phyloP scores from a whole-genome alignment of 2,888 invertebrate species.

The Therioaphis trifolii region DNA sequence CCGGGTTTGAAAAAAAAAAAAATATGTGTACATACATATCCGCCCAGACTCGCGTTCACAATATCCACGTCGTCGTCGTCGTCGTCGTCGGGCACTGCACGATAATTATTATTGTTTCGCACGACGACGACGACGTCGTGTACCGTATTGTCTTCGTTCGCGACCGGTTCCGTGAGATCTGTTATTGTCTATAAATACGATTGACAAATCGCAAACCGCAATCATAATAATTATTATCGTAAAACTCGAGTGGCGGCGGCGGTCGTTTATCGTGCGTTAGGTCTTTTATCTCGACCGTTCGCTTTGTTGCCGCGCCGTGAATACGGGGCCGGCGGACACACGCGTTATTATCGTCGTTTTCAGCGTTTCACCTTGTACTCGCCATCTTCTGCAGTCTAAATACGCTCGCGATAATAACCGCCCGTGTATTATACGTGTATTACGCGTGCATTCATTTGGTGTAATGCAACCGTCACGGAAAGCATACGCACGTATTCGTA shows the following conservation, averaged over 20 bases:
- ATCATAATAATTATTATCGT: neutral
- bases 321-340: too few relatives aligned
- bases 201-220: neutral
- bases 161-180: neutral
- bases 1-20: constrained; percentile 29
- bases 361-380: constrained; percentile 15
- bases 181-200: neutral
- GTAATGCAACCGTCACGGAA: too few relatives aligned
- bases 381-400: neutral
- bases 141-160: neutral
- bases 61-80: neutral
- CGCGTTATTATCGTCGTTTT: neutral
- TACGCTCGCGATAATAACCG: neutral
- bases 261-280: neutral
- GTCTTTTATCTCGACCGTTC: constrained; percentile 5
- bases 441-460: too few relatives aligned
- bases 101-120: neutral
- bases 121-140: neutral
- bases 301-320: neutral
- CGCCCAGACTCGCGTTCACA: neutral
- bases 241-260: neutral
- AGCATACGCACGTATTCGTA: neutral
- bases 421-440: neutral
- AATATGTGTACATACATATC: neutral
- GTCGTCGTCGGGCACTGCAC: too few relatives aligned